These are phyloP conservation scores for Acanthacorydalis orientalis DNA, from an alignment of 2,888 invertebrate species.

Conservation along the genomic window DNA sequence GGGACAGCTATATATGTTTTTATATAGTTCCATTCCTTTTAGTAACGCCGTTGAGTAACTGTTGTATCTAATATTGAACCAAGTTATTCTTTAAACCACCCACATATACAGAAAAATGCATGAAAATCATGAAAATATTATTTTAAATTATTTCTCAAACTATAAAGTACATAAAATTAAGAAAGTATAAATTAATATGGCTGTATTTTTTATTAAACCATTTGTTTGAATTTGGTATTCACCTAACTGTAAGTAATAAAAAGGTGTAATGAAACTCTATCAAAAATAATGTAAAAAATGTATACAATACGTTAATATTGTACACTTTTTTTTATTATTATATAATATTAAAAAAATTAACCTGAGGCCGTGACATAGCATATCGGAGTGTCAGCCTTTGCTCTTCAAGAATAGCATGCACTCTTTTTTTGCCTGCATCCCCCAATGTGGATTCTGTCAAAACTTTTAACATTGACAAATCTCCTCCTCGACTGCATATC, in stretches of 20 bases:
- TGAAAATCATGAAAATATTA: too few species aligned
- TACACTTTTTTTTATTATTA: too few species aligned
- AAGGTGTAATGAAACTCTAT: not conserved
- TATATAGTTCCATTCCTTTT: too few species aligned
- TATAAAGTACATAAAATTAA: too few species aligned
- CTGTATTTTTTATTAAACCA: too few species aligned
- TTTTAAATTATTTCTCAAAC: too few species aligned
- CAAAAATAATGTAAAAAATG: not conserved
- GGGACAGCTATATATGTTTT: too few species aligned
- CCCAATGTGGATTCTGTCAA: conserved; percentile 52
- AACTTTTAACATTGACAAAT: conserved; percentile 55
- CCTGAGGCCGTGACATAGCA: conserved; percentile 65
- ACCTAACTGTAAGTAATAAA: not conserved
- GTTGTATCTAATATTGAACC: too few species aligned
- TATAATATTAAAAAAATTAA: conserved; percentile 13
- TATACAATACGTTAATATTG: not conserved
- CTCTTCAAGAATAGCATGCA: conserved; percentile 51
- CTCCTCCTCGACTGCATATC: conserved; percentile 62
- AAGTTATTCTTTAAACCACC: too few species aligned
- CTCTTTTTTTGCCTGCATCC: conserved; percentile 38
- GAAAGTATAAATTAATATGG: too few species aligned
- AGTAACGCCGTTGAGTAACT: too few species aligned
- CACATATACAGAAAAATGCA: too few species aligned
- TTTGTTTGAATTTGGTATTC: not conserved
- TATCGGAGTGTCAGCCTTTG: conserved; percentile 56